phyloP scores from a whole-genome alignment of 2,797 vertebrate species.

The Fundulus diaphanus region DNA sequence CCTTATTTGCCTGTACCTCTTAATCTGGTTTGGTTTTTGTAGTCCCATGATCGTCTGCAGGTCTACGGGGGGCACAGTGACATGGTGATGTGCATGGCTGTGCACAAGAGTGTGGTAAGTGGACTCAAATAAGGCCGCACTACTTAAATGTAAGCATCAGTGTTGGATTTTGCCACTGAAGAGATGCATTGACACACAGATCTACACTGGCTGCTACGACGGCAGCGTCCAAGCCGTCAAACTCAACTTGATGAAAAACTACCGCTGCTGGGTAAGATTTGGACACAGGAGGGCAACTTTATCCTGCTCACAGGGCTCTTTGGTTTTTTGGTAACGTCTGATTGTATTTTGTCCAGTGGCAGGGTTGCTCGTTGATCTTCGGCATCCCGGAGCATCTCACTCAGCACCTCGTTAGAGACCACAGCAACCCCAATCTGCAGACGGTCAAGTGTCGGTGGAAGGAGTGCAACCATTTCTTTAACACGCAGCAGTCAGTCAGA shows the following conservation, averaged over 20 bases:
- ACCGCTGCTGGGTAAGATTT: conserved; percentile 91
- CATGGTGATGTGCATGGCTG: conserved; percentile 98
- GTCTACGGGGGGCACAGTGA: conserved; percentile 95
- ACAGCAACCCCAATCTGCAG: conserved; percentile 86
- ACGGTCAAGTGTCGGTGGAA: conserved; percentile 93
- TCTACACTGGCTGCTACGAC: conserved; percentile 96
- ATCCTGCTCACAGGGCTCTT: neutral
- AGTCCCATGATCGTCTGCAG: conserved; percentile 96
- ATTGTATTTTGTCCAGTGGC: conserved; percentile 83
- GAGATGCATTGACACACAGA: conserved; percentile 72
- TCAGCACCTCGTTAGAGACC: conserved; percentile 89
- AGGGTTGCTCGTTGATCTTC: conserved; percentile 92
- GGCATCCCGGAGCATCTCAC: conserved; percentile 90
- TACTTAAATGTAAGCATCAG: neutral
- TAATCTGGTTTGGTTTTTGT: conserved; percentile 21
- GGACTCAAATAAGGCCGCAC: fast-evolving
- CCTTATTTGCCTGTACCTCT: neutral
- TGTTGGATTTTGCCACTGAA: neutral
- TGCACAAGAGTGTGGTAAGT: conserved; percentile 94
- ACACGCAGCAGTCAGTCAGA: conserved; percentile 83
- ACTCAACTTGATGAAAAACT: conserved; percentile 93
- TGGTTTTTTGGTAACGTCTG: neutral
- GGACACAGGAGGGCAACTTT: neutral
- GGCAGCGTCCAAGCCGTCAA: conserved; percentile 91
- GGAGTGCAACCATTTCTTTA: conserved; percentile 87